These are phyloP conservation scores for Holothuria leucospilota DNA, from an alignment of 53 echinoderm and acorn worm species.

Conservation along the genomic window DNA sequence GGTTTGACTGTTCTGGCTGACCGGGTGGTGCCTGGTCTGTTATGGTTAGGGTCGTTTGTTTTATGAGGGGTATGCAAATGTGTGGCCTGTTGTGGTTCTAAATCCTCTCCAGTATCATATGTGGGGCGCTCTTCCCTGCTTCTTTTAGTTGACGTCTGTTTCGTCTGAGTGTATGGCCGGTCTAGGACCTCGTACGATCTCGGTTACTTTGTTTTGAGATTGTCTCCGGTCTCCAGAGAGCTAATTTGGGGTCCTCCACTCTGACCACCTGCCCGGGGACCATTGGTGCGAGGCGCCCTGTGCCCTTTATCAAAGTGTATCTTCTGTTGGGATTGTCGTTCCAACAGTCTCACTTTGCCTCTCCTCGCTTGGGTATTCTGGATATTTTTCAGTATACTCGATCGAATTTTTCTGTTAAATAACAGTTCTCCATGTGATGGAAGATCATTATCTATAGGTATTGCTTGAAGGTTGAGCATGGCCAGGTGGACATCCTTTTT, in stretches of 20 bases:
- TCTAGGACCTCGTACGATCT: conserved; percentile 21
- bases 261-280: conserved; percentile 31
- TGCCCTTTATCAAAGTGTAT: conserved; percentile 55
- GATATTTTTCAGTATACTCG: conserved; percentile 57
- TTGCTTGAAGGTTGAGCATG: conserved; percentile 42
- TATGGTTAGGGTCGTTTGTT: no score
- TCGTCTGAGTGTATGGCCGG: conserved; percentile 52
- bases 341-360: conserved; percentile 11
- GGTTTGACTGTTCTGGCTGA: no score
- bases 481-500: conserved; percentile 47
- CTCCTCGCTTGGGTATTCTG: background rate
- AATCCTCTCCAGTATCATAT: no score
- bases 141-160: no score
- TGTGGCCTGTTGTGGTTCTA: no score
- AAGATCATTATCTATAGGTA: conserved; percentile 46
- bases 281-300: conserved; percentile 45
- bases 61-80: no score
- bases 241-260: conserved; percentile 47
- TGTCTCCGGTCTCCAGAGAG: conserved; percentile 52
- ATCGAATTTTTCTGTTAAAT: conserved; percentile 47
- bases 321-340: conserved; percentile 58
- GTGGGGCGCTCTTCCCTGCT: no score
- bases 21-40: no score
- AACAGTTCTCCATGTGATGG: no score
- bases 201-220: conserved; percentile 47